phyloP scores from a whole-genome alignment of 2,888 invertebrate genomes.

The Platynereis dumerilii region DNA sequence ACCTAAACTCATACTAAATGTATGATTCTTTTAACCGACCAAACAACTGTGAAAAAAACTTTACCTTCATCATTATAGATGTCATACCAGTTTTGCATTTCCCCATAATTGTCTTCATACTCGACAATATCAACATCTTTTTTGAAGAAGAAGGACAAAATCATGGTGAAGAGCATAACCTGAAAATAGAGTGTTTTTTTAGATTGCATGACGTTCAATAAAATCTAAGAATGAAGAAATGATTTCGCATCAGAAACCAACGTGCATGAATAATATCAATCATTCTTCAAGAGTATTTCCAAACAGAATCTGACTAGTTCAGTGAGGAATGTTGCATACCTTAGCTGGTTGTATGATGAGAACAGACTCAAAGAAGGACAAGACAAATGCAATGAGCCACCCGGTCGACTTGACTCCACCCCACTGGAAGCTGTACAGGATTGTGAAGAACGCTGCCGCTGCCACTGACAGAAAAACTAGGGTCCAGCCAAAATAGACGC shows the following conservation, averaged over 20 bases:
- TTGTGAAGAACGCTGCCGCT: not conserved
- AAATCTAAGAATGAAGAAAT: too few species aligned
- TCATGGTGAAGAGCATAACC: not conserved
- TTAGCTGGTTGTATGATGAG: conserved; percentile 4
- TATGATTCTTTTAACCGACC: too few species aligned
- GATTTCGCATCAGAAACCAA: too few species aligned
- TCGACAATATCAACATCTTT: not conserved
- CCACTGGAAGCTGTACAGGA: conserved; percentile 6
- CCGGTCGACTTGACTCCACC: not conserved
- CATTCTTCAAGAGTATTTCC: too few species aligned
- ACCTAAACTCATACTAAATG: too few species aligned
- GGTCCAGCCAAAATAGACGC: not conserved
- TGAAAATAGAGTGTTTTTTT: too few species aligned
- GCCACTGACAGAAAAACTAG: not conserved
- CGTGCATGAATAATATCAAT: too few species aligned
- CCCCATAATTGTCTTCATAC: conserved; percentile 1
- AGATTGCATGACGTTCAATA: too few species aligned
- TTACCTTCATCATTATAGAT: conserved; percentile 4
- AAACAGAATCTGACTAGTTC: too few species aligned
- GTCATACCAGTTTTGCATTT: conserved; percentile 2
- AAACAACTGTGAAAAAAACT: too few species aligned
- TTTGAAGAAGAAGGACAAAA: not conserved
- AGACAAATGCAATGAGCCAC: not conserved
- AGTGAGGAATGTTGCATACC: too few species aligned
- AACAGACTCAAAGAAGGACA: conserved; percentile 5